phyloP scores from a whole-genome alignment of 2,888 invertebrate species.

The Drosophila rellima region DNA sequence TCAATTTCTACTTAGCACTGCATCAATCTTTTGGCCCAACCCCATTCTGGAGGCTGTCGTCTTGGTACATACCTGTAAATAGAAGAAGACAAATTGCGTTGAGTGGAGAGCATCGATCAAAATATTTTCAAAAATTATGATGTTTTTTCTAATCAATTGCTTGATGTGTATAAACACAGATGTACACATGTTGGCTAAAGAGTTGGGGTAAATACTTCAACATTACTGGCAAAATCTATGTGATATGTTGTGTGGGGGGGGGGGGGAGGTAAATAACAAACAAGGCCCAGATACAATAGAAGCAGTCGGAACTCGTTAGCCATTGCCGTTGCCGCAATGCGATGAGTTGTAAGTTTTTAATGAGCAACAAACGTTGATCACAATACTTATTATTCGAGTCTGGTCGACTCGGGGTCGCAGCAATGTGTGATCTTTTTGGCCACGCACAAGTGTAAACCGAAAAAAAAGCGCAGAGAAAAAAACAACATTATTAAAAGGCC shows the following conservation, averaged over 20 bases:
- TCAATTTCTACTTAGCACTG: constrained; percentile 64
- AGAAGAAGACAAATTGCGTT: constrained; percentile 64
- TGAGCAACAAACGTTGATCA: constrained; percentile 58
- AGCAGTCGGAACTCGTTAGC: constrained; percentile 68
- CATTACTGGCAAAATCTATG: constrained; percentile 53
- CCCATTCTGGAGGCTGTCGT: constrained; percentile 5
- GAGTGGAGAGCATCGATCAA: constrained; percentile 69
- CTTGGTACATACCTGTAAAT: constrained; percentile 67
- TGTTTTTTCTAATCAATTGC: constrained; percentile 67
- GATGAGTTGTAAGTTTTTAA: constrained; percentile 71
- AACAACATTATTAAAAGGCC: constrained; percentile 53
- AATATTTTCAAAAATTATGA: constrained; percentile 58
- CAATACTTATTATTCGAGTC: constrained; percentile 47
- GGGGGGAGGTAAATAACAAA: constrained; percentile 52
- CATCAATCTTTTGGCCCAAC: constrained; percentile 54
- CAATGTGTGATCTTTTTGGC: constrained; percentile 63
- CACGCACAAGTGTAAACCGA: constrained; percentile 56
- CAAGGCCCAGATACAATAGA: constrained; percentile 52
- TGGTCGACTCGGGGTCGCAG: constrained; percentile 37
- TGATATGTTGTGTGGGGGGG: neutral
- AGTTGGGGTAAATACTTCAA: constrained; percentile 31
- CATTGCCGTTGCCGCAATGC: constrained; percentile 37
- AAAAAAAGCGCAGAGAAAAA: constrained; percentile 16
- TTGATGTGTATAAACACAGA: constrained; percentile 27
- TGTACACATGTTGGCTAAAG: constrained; percentile 23